Conservation (phyloP, 2,888 invertebrate genomes). For the Spisula subtruncata region DNA sequence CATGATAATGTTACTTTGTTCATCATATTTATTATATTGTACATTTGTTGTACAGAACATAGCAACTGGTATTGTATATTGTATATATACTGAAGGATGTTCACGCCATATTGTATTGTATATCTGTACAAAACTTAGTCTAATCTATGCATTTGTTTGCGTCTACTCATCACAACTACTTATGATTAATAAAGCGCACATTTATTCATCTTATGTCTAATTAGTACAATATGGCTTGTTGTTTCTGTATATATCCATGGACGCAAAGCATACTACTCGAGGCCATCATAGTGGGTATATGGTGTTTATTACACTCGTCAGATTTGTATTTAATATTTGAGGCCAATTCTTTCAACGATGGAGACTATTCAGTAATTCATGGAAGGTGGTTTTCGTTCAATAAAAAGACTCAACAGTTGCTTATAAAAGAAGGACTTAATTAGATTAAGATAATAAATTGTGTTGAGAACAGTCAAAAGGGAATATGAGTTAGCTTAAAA, state of each 20-base stretch:
- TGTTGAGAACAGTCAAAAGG: no score
- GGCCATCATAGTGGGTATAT: no score
- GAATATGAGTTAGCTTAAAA: no score
- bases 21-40: neutral
- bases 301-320: no score
- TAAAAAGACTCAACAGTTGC: no score
- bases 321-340: no score
- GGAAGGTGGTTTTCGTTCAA: no score
- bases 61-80: neutral
- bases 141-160: conserved; percentile 27
- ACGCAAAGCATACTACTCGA: no score
- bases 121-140: conserved; percentile 27
- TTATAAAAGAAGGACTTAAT: no score
- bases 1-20: neutral
- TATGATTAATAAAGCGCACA: conserved; percentile 11
- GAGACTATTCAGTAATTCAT: no score
- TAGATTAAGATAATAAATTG: no score
- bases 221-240: neutral
- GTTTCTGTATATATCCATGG: neutral
- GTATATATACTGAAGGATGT: neutral
- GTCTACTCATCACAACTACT: conserved; percentile 11
- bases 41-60: neutral
- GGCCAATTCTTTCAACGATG: no score
- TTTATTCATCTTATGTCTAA: neutral
- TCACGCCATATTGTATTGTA: conserved; percentile 10